A percentile compares a stretch with the other conserved stretches of the same genome.
Evolutionary conservation across 2,797 vertebrate species (phyloP).

Genomic region (Acrossocheilus wenchowensis): DNA sequence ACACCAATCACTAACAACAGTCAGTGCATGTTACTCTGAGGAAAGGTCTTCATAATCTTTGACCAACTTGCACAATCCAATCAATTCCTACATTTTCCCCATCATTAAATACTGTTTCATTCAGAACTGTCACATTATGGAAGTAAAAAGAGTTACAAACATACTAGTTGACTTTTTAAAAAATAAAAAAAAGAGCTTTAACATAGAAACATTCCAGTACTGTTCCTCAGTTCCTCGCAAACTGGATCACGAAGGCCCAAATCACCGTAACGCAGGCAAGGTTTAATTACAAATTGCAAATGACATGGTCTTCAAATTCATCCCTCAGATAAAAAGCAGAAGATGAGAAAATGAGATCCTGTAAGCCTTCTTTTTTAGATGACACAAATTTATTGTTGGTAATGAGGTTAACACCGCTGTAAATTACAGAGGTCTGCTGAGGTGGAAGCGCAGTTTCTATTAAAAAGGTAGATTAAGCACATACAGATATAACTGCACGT

Average conservation of each 20-base stretch:
- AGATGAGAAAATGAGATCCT: slow-evolving; percentile 38
- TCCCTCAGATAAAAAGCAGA: slow-evolving; percentile 35
- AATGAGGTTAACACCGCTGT: slow-evolving; percentile 43
- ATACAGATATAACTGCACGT: neutral
- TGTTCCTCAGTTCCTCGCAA: neutral
- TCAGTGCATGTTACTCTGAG: neutral
- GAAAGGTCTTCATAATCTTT: neutral
- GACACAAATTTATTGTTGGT: slow-evolving; percentile 29
- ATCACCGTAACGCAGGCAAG: neutral
- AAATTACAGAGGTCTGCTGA: slow-evolving; percentile 41
- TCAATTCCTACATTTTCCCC: neutral
- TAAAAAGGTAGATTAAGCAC: slow-evolving; percentile 31
- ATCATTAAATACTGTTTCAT: neutral
- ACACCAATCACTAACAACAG: neutral
- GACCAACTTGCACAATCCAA: neutral
- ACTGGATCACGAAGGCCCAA: neutral
- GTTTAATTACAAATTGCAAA: slow-evolving; percentile 28
- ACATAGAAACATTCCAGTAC: neutral
- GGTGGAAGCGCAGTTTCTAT: slow-evolving; percentile 36
- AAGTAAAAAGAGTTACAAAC: neutral
- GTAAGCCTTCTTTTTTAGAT: slow-evolving; percentile 27
- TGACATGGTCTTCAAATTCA: slow-evolving; percentile 31
- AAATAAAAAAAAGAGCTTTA: neutral
- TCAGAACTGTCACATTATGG: neutral
- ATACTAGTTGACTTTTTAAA: neutral